phyloP scores from a whole-genome alignment of 2,888 invertebrate genomes.

The Eupithecia subumbrata region DNA sequence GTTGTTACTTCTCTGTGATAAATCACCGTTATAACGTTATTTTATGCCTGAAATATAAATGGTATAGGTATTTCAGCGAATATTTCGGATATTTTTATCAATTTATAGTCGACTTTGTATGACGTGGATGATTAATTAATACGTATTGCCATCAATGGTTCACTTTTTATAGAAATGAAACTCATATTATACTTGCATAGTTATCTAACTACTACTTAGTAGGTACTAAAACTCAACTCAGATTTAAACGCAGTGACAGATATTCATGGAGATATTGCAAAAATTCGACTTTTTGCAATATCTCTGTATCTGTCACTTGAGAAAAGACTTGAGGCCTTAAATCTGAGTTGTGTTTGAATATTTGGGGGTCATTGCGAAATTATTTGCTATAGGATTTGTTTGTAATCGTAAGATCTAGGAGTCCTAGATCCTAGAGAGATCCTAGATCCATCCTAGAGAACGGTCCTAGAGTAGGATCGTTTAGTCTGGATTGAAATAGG shows the following conservation, averaged over 20 bases:
- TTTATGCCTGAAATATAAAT: not conserved
- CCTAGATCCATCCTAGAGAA: too few relatives aligned
- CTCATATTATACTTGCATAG: not conserved
- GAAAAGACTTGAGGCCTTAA: too few relatives aligned
- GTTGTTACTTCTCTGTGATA: not conserved
- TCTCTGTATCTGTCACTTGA: too few relatives aligned
- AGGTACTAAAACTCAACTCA: too few relatives aligned
- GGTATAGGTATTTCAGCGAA: not conserved
- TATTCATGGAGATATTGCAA: too few relatives aligned
- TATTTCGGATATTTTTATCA: not conserved
- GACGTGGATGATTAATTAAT: not conserved
- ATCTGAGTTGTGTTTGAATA: not conserved
- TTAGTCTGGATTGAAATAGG: not conserved
- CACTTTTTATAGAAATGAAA: not conserved
- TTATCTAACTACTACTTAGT: too few relatives aligned
- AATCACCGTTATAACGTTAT: not conserved
- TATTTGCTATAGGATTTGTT: not conserved
- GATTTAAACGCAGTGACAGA: too few relatives aligned
- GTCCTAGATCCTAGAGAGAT: too few relatives aligned
- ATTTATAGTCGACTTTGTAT: slow-evolving; percentile 1
- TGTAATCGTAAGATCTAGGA: not conserved
- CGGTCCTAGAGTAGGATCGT: too few relatives aligned
- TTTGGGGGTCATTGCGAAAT: not conserved
- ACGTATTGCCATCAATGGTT: not conserved
- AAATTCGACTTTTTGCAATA: too few relatives aligned